Percentiles rank a stretch among this genome's conserved stretches.
phyloP scores from a whole-genome alignment of 2,113 vertebrate species.

The Oncorhynchus masou region DNA sequence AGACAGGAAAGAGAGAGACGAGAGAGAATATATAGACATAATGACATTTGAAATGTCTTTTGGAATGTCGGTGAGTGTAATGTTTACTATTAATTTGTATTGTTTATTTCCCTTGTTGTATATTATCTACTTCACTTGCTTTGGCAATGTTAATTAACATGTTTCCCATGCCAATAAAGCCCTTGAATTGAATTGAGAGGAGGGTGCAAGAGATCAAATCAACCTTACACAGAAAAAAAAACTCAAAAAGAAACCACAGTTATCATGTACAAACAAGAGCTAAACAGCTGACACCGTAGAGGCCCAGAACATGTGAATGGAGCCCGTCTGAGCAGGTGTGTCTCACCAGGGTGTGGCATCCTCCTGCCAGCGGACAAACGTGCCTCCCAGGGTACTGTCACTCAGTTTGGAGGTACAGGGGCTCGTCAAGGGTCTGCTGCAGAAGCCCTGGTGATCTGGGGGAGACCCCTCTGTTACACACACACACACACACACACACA shows the following conservation, averaged over 20 bases:
- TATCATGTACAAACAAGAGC: neutral
- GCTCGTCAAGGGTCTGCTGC: constrained; percentile 50
- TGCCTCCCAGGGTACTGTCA: constrained; percentile 71
- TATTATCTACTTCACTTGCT: too few species aligned
- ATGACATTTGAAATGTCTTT: neutral
- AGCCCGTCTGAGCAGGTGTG: neutral
- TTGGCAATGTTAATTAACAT: too few species aligned
- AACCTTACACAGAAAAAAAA: neutral
- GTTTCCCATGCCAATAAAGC: too few species aligned
- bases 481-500: constrained; percentile 7
- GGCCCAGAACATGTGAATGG: neutral
- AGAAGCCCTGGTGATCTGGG: constrained; percentile 20
- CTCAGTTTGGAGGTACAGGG: constrained; percentile 67
- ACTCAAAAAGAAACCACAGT: neutral
- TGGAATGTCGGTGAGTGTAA: too few species aligned
- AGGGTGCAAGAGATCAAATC: too few species aligned
- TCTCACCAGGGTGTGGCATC: constrained; percentile 88
- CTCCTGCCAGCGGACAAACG: constrained; percentile 84
- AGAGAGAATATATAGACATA: neutral
- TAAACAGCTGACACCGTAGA: neutral
- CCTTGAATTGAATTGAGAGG: neutral
- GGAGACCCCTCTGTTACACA: constrained; percentile 27
- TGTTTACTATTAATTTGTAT: too few species aligned
- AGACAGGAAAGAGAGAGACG: neutral
- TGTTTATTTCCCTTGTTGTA: too few species aligned